Evolutionary conservation across 2,797 vertebrate genomes (phyloP).

Genomic region (Peromyscus aztecus): DNA sequence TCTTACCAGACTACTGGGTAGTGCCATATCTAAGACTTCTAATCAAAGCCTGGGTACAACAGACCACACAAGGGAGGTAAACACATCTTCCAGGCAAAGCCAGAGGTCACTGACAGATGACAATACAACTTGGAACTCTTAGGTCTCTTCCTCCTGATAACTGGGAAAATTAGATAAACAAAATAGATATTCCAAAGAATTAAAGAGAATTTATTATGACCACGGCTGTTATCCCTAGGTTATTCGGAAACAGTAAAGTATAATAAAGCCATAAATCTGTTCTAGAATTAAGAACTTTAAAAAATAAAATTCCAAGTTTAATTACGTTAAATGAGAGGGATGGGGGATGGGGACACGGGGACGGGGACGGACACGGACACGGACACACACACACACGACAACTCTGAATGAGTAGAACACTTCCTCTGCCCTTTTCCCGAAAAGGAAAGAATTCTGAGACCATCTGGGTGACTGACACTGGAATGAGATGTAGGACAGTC

Average conservation of each 20-base stretch:
- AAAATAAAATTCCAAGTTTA: background rate
- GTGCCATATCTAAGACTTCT: no score
- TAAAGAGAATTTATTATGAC: background rate
- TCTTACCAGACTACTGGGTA: background rate
- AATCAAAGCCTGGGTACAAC: background rate
- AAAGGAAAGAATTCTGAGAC: background rate
- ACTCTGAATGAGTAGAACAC: background rate
- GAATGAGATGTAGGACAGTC: background rate
- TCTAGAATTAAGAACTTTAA: background rate
- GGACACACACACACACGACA: background rate
- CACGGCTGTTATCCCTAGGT: no score
- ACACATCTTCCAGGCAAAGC: background rate
- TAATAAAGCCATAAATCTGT: background rate
- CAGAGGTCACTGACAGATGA: background rate
- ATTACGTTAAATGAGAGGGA: background rate
- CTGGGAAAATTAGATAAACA: background rate
- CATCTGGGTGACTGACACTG: background rate
- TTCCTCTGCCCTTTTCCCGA: background rate
- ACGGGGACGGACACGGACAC: no score
- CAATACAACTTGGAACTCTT: background rate
- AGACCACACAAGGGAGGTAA: background rate
- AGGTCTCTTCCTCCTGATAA: background rate
- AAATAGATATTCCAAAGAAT: background rate
- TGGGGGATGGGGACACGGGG: no score
- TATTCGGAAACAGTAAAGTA: background rate